A percentile compares a stretch with the other conserved stretches of the same genome.
Evolutionary conservation across 2,888 invertebrate species (phyloP).

Genomic region (Entomobrya proxima): DNA sequence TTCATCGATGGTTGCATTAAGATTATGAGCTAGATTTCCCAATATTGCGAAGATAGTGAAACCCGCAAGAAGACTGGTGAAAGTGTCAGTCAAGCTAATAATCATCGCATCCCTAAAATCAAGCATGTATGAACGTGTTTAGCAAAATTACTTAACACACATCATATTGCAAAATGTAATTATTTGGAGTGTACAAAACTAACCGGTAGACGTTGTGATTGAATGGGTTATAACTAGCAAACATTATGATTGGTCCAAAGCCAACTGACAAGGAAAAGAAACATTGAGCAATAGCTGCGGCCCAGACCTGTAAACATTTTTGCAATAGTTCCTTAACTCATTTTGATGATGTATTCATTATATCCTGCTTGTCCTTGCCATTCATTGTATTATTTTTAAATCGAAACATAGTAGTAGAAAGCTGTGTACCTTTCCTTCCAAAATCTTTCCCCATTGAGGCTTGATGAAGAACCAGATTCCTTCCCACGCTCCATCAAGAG

Average conservation of each 20-base stretch:
- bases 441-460: constrained; percentile 86
- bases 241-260: constrained; percentile 87
- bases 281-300: constrained; percentile 86
- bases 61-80: constrained; percentile 88
- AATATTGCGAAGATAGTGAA: constrained; percentile 87
- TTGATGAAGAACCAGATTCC: constrained; percentile 88
- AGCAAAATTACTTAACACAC: too few species aligned
- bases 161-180: too few species aligned
- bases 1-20: constrained; percentile 80
- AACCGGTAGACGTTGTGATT: constrained; percentile 84
- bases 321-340: too few species aligned
- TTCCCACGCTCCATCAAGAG: constrained; percentile 83
- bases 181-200: not conserved
- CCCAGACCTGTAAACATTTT: constrained; percentile 76
- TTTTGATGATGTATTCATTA: too few species aligned
- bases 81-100: constrained; percentile 88
- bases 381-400: too few species aligned
- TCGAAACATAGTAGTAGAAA: too few species aligned
- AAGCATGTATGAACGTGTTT: too few species aligned
- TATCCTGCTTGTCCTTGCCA: too few species aligned
- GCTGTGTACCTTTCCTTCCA: constrained; percentile 82
- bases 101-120: constrained; percentile 90
- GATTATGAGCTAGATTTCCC: constrained; percentile 85
- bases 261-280: constrained; percentile 88
- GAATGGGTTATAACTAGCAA: constrained; percentile 86